Evolutionary conservation across 2,113 vertebrate species (phyloP).

Genomic region (Heterotis niloticus): DNA sequence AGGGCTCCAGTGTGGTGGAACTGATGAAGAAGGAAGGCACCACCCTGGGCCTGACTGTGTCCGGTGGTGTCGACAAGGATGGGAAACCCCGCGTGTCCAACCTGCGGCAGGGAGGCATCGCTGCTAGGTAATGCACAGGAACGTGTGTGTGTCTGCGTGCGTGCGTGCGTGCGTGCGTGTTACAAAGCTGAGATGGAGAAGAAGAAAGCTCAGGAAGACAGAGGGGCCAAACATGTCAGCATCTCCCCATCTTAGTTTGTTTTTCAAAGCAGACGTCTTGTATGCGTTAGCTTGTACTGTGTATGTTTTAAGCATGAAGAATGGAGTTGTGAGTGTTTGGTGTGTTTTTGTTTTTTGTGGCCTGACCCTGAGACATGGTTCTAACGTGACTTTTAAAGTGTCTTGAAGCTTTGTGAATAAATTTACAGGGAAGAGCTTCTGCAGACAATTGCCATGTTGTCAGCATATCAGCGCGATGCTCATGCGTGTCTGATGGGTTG

Average conservation of each 20-base stretch:
- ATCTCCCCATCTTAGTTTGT: neutral
- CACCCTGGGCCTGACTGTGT: conserved; percentile 91
- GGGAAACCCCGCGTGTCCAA: conserved; percentile 94
- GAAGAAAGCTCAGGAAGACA: too few species aligned
- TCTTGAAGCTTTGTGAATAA: neutral
- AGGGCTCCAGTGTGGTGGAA: conserved; percentile 89
- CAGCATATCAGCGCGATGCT: too few species aligned
- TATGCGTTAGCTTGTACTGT: neutral
- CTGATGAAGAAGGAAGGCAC: conserved; percentile 98
- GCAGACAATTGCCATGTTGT: too few species aligned
- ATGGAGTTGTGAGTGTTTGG: neutral
- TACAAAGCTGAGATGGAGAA: too few species aligned
- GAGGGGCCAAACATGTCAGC: too few species aligned
- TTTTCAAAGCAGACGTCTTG: neutral
- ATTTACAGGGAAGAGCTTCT: too few species aligned
- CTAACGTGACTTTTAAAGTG: neutral
- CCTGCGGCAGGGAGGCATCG: conserved; percentile 93
- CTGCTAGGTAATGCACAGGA: conserved; percentile 76
- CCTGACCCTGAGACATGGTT: too few species aligned
- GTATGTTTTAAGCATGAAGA: conserved; percentile 8
- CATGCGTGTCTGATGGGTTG: too few species aligned
- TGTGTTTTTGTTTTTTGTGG: neutral
- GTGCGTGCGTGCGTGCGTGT: neutral
- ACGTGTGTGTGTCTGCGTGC: neutral
- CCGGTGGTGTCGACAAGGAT: conserved; percentile 93